Conservation (phyloP, 1,140 invertebrate species). For the Magallana gigas region DNA sequence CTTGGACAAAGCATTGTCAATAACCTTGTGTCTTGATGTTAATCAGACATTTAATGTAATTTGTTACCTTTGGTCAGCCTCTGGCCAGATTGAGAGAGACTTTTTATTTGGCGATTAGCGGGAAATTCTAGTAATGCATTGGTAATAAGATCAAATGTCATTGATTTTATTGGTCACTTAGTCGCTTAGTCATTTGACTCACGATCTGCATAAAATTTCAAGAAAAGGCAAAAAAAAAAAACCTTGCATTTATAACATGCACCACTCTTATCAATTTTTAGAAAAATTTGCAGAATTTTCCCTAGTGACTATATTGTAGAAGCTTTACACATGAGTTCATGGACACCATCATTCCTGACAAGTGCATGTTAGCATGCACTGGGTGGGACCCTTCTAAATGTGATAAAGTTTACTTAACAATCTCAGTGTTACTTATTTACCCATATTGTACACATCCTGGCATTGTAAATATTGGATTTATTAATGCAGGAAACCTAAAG, state of each 20-base stretch:
- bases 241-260: too few species aligned
- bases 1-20: background rate
- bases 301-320: background rate
- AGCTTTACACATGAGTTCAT: too few species aligned
- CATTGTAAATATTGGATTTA: too few species aligned
- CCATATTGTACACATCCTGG: background rate
- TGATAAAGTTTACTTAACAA: background rate
- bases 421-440: background rate
- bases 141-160: background rate
- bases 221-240: too few species aligned
- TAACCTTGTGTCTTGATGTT: slow-evolving; percentile 12
- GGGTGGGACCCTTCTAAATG: background rate
- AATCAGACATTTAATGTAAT: slow-evolving; percentile 19
- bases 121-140: background rate
- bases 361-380: background rate
- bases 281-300: background rate
- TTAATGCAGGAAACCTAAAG: too few species aligned
- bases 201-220: too few species aligned
- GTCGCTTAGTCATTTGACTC: background rate
- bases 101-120: background rate
- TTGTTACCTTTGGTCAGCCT: slow-evolving; percentile 29
- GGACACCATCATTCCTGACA: background rate
- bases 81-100: background rate
- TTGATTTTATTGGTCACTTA: slow-evolving; percentile 19
- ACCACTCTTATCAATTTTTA: too few species aligned